Base-by-base conservation (phyloP, 2,113 vertebrate species). In the Regulus satrapa region DNA sequence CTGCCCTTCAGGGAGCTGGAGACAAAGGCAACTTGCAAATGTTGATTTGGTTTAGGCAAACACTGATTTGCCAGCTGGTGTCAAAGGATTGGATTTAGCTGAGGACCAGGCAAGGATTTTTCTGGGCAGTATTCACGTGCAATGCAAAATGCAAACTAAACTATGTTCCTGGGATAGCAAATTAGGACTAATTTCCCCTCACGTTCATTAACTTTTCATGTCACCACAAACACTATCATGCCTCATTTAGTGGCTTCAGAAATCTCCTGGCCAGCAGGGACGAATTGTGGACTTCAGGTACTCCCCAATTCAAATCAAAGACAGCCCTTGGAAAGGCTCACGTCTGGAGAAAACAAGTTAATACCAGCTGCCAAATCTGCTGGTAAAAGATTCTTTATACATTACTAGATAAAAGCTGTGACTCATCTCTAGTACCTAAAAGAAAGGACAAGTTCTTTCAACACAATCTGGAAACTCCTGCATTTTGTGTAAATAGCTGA, bases 381-480 rank as follows among this genome's bases (percentile, higher is more conserved):
- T 92, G 84, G 80, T 87, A 95, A 64, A 95, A 94, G 68, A 96
- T 75, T 91, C 54, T 56, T 90, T 64, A 31, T 61, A 71, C 31
- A 8, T 79, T 95, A 87, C 91, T 71, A 95, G 87, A 96, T 91
- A 94, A 96, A 91, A 92, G 73, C 55, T 71, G 64, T 96, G 93
- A 97, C 67, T 97, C 97, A 95, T 83, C 25, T 1, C 25, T 41
- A 94, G 76, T 74, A 92, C 76, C 93, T 88, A 92, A 83, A 97
- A 97, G 88, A 97, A 96, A 96, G 91, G 84, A 67, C 88, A 89
- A 93, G 89, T 92, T 97, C 96, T 97, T 97, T 97, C 97, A 97
- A 96, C 86, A 95, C 89, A 86, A 96, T 96, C 78, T 98, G 97
- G 97, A 98, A 98, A 98, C 96, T 94, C 97, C 97, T 96, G 85